These are phyloP conservation scores for Scortum barcoo DNA, from an alignment of 2,113 vertebrate species.

Conservation along the genomic window DNA sequence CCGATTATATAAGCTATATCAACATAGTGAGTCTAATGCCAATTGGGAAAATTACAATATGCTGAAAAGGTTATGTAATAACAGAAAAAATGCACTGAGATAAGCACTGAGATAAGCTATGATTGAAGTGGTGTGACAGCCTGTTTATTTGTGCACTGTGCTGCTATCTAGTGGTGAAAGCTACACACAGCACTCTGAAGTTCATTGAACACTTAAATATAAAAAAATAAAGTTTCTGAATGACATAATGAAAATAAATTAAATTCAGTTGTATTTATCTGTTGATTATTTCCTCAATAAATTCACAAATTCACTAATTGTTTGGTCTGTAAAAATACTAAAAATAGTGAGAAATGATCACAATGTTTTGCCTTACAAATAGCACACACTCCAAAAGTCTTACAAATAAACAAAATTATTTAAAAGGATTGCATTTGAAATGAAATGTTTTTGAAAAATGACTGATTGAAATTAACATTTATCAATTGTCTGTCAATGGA, in stretches of 20 bases:
- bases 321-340: too few relatives aligned
- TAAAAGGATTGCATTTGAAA: too few relatives aligned
- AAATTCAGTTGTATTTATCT: too few relatives aligned
- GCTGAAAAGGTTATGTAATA: neutral
- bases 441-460: too few relatives aligned
- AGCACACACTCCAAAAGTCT: too few relatives aligned
- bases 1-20: neutral
- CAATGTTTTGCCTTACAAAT: too few relatives aligned
- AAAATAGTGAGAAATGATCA: too few relatives aligned
- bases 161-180: slow-evolving; percentile 53
- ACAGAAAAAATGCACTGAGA: neutral
- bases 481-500: too few relatives aligned
- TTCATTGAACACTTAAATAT: neutral
- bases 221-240: neutral
- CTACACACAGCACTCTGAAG: neutral
- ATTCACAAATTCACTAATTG: too few relatives aligned
- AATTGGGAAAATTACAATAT: neutral
- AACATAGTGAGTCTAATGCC: neutral
- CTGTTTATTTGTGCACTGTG: neutral
- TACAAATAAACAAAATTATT: too few relatives aligned
- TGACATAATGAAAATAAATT: neutral
- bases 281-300: too few relatives aligned
- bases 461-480: too few relatives aligned
- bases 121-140: neutral
- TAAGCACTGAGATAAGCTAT: neutral